Evolutionary conservation across 2,113 vertebrate species (phyloP).

Genomic region (Gambusia affinis): DNA sequence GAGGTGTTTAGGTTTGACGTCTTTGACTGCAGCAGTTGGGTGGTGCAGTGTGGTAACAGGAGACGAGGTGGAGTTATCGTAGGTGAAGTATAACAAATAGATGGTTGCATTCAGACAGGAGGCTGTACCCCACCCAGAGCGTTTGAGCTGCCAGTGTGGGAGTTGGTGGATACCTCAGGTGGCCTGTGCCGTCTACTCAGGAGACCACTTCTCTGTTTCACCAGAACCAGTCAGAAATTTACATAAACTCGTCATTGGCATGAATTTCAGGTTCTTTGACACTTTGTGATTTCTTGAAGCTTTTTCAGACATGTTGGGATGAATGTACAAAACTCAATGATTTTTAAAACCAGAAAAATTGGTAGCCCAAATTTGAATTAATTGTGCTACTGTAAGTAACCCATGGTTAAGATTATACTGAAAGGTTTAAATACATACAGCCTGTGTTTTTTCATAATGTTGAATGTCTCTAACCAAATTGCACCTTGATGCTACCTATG

Average conservation of each 20-base stretch:
- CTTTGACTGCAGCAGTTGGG: background rate
- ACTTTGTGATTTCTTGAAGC: background rate
- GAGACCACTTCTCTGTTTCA: background rate
- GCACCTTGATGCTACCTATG: background rate
- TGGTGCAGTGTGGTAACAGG: conserved; percentile 2
- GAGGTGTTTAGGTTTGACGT: background rate
- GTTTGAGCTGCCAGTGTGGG: background rate
- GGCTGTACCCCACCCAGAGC: background rate
- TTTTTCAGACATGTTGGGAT: background rate
- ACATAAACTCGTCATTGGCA: background rate
- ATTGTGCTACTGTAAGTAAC: background rate
- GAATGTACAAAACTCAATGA: background rate
- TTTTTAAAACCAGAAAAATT: too few relatives aligned
- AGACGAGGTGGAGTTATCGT: conserved; percentile 13
- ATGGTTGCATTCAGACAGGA: conserved; percentile 36
- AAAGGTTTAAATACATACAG: too few relatives aligned
- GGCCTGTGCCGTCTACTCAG: conserved; percentile 5
- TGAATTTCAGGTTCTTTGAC: background rate
- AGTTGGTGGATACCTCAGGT: background rate
- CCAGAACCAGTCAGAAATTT: background rate
- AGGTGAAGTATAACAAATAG: conserved; percentile 48
- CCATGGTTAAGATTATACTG: too few relatives aligned
- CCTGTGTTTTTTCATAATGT: background rate
- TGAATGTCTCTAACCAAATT: background rate
- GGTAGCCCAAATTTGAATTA: background rate